These are phyloP conservation scores for Semicossyphus pulcher DNA, from an alignment of 2,113 vertebrate genomes.

Conservation along the genomic window DNA sequence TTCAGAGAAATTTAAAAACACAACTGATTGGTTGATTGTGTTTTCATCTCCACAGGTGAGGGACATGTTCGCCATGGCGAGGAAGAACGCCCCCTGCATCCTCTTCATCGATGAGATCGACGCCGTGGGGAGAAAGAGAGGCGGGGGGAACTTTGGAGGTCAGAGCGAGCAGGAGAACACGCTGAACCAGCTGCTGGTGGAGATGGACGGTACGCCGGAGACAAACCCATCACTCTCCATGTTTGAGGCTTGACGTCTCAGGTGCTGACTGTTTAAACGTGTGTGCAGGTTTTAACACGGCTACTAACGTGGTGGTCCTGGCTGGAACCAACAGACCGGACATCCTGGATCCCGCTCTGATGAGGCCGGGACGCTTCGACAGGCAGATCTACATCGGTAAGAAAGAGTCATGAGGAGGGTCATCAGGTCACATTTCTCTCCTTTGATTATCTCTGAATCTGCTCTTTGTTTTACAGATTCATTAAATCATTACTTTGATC, in stretches of 20 bases:
- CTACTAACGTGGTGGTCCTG: constrained; percentile 96
- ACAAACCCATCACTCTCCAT: neutral
- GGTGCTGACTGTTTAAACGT: neutral
- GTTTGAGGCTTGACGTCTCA: constrained; percentile 50
- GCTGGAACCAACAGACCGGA: constrained; percentile 97
- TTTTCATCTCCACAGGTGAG: constrained; percentile 85
- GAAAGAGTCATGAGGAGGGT: too few relatives aligned
- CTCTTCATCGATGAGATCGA: constrained; percentile 99
- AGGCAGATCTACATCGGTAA: constrained; percentile 97
- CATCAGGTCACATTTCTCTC: too few relatives aligned
- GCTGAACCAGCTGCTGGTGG: constrained; percentile 95
- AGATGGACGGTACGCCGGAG: constrained; percentile 92
- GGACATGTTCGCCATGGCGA: constrained; percentile 94
- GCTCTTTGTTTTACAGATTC: too few relatives aligned
- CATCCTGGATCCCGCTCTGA: constrained; percentile 94
- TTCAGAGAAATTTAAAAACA: too few relatives aligned
- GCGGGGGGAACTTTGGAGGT: constrained; percentile 94
- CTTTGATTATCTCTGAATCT: too few relatives aligned
- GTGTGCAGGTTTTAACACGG: constrained; percentile 94
- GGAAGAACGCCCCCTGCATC: constrained; percentile 98
- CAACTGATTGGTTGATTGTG: too few relatives aligned
- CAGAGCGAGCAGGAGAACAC: constrained; percentile 99
- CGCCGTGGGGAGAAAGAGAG: constrained; percentile 94
- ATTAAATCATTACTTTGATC: too few relatives aligned
- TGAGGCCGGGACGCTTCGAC: constrained; percentile 97